These are phyloP conservation scores for Xanthorhoe designata DNA, from an alignment of 2,888 invertebrate species.

Conservation along the genomic window DNA sequence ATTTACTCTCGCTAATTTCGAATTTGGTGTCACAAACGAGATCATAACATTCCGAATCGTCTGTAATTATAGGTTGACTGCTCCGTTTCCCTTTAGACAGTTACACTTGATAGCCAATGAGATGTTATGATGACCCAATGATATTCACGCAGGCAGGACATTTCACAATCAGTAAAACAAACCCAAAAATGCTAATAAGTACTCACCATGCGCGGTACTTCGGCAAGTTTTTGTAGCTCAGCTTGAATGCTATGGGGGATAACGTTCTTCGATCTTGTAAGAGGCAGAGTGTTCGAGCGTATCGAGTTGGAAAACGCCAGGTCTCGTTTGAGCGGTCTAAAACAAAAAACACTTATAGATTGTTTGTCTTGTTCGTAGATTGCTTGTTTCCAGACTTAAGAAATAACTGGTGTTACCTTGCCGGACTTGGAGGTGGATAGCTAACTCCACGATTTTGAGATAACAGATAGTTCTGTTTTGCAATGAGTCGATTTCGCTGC, in stretches of 20 bases:
- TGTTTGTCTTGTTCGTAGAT: too few relatives aligned
- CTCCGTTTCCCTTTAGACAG: not conserved
- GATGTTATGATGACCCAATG: not conserved
- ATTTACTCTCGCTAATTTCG: too few relatives aligned
- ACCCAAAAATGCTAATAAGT: not conserved
- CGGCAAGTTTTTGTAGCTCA: constrained; percentile 34
- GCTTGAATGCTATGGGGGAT: constrained; percentile 54
- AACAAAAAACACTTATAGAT: constrained; percentile 34
- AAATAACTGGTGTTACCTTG: constrained; percentile 64
- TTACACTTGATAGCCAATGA: not conserved
- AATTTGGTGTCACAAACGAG: too few relatives aligned
- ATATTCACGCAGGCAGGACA: constrained; percentile 4
- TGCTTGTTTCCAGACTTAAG: too few relatives aligned
- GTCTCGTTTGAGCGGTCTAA: constrained; percentile 87
- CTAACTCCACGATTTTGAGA: constrained; percentile 90
- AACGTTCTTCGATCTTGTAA: constrained; percentile 92
- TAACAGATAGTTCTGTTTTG: constrained; percentile 61
- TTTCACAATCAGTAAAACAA: constrained; percentile 1
- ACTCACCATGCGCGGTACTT: constrained; percentile 12
- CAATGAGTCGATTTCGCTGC: constrained; percentile 67
- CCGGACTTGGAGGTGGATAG: constrained; percentile 93
- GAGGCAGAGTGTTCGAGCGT: constrained; percentile 89
- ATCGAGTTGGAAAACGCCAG: constrained; percentile 90
- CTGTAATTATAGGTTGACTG: too few relatives aligned
- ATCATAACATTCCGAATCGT: too few relatives aligned